Percentiles rank a stretch among this genome's conserved stretches.
These are phyloP conservation scores for Drosophila neocordata DNA, from an alignment of 1,140 invertebrate species.

Conservation along the genomic window DNA sequence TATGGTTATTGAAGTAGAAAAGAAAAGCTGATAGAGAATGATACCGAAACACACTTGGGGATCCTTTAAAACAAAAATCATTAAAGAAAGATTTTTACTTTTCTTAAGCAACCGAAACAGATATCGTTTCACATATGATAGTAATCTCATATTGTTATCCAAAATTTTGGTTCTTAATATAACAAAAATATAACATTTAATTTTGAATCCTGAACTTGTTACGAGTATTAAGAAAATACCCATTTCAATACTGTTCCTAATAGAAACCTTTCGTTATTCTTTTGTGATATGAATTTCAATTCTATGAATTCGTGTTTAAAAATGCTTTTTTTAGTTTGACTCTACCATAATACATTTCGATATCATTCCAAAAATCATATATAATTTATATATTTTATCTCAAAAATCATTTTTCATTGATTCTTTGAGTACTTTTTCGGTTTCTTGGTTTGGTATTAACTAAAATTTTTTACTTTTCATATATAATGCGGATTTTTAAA, in stretches of 20 bases:
- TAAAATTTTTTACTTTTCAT: constrained; percentile 51
- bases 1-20: constrained; percentile 43
- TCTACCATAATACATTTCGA: neutral
- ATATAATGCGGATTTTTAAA: constrained; percentile 64
- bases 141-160: no score
- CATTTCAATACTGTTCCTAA: neutral
- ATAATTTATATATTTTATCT: constrained; percentile 13
- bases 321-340: no score
- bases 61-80: no score
- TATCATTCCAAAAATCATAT: neutral
- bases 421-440: constrained; percentile 47
- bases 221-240: no score
- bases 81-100: no score
- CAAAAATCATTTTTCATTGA: constrained; percentile 33
- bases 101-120: no score
- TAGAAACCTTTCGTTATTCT: neutral
- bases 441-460: constrained; percentile 48
- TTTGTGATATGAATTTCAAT: neutral
- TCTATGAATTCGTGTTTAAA: neutral
- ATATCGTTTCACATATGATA: no score
- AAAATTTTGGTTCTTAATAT: no score
- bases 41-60: neutral
- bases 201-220: no score
- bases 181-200: no score
- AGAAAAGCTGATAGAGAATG: constrained; percentile 17